phyloP scores from a whole-genome alignment of 2,888 invertebrate genomes.

The Euzophera pinguis region DNA sequence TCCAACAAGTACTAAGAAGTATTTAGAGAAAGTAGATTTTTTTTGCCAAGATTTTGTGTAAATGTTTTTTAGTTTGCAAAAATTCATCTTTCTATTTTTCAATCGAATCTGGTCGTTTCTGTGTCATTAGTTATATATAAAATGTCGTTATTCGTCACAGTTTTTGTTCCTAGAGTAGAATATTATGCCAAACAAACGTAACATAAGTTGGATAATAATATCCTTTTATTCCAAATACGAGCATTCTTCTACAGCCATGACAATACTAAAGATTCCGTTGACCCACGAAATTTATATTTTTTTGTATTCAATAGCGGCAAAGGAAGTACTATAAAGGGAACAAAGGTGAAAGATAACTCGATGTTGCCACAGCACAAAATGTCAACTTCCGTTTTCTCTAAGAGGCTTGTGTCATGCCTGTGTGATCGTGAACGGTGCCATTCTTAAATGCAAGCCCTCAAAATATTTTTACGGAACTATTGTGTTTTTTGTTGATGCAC shows the following conservation, averaged over 20 bases:
- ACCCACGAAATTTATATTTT: conserved; percentile 8
- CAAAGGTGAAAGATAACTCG: conserved; percentile 36
- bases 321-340: conserved; percentile 25
- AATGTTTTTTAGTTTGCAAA: too few species aligned
- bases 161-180: too few species aligned
- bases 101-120: too few species aligned
- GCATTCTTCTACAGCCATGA: neutral
- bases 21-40: too few species aligned
- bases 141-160: too few species aligned
- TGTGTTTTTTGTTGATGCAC: conserved; percentile 38
- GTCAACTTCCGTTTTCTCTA: conserved; percentile 58
- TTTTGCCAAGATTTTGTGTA: too few species aligned
- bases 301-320: conserved; percentile 6
- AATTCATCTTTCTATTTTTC: too few species aligned
- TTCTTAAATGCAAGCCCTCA: conserved; percentile 46
- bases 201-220: neutral
- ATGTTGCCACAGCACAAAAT: conserved; percentile 45
- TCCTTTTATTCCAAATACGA: neutral
- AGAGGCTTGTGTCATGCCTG: conserved; percentile 26
- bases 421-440: conserved; percentile 40
- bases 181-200: neutral
- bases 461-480: conserved; percentile 54
- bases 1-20: too few species aligned
- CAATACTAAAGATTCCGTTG: conserved; percentile 3
- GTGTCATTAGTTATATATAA: too few species aligned